Percentiles rank a stretch among this genome's conserved stretches.
Evolutionary conservation across 2,888 invertebrate genomes (phyloP).

Genomic region (Gerris lacustris): DNA sequence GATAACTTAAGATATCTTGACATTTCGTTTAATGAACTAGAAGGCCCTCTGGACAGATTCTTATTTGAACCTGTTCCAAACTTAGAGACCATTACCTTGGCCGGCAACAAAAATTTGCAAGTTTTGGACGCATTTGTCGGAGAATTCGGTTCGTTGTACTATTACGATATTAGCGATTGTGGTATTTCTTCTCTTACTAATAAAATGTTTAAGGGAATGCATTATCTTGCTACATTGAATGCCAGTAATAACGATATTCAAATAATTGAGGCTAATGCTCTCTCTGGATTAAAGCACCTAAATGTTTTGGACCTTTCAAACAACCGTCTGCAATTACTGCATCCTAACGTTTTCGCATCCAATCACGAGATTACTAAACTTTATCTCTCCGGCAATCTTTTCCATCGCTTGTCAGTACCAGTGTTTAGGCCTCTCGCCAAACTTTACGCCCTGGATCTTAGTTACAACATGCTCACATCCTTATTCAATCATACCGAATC

Average conservation of each 20-base stretch:
- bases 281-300: constrained; percentile 44
- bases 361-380: constrained; percentile 53
- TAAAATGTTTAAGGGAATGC: constrained; percentile 57
- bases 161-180: constrained; percentile 62
- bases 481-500: constrained; percentile 47
- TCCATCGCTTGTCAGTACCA: constrained; percentile 51
- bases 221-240: constrained; percentile 52
- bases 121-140: constrained; percentile 28
- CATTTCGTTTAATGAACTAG: constrained; percentile 56
- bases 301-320: constrained; percentile 58
- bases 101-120: constrained; percentile 27
- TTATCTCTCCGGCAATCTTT: constrained; percentile 58
- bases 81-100: constrained; percentile 49
- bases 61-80: constrained; percentile 56
- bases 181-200: constrained; percentile 50
- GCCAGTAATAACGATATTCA: constrained; percentile 51
- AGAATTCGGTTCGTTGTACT: constrained; percentile 48
- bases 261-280: constrained; percentile 43
- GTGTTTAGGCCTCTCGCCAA: constrained; percentile 51
- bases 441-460: constrained; percentile 55
- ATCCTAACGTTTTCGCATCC: constrained; percentile 50
- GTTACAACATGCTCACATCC: constrained; percentile 52
- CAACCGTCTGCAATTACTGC: constrained; percentile 51
- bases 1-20: constrained; percentile 56
- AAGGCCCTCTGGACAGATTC: constrained; percentile 50